Percentiles rank a stretch among this genome's conserved stretches.
These are phyloP conservation scores for Chunga burmeisteri DNA, from an alignment of 2,113 vertebrate genomes.

Conservation along the genomic window DNA sequence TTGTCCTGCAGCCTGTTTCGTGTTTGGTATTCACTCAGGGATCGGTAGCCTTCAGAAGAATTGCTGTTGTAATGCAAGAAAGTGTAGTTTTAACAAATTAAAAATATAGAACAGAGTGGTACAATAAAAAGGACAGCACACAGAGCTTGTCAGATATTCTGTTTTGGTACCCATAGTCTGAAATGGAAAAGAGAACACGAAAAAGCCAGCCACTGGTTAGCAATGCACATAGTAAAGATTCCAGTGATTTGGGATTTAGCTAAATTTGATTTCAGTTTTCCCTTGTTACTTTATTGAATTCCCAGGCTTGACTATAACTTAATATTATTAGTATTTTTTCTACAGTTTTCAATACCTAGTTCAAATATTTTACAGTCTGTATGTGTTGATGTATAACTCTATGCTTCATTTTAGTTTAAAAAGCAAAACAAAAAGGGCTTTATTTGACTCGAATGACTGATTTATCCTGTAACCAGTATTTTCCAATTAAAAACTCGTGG, in stretches of 20 bases:
- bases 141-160: not conserved
- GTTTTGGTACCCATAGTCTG: not conserved
- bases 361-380: not conserved
- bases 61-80: not conserved
- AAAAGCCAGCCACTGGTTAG: not conserved
- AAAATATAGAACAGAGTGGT: not conserved
- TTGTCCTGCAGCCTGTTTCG: not conserved
- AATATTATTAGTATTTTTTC: not conserved
- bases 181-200: not conserved
- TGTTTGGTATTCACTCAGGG: not conserved
- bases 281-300: not conserved
- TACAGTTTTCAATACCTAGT: not conserved
- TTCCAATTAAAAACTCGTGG: not conserved
- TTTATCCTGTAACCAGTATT: not conserved
- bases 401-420: not conserved
- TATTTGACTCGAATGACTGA: not conserved
- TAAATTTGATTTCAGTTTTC: not conserved
- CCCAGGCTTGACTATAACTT: not conserved
- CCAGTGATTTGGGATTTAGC: not conserved
- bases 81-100: not conserved
- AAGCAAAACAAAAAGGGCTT: not conserved
- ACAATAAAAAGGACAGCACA: not conserved
- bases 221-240: not conserved
- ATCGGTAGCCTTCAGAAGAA: not conserved
- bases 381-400: not conserved